Evolutionary conservation across 2,797 vertebrate genomes (phyloP), one percentile per base, ranked within the genome.

Genomic region (Cercopithecus petaurista): DNA sequence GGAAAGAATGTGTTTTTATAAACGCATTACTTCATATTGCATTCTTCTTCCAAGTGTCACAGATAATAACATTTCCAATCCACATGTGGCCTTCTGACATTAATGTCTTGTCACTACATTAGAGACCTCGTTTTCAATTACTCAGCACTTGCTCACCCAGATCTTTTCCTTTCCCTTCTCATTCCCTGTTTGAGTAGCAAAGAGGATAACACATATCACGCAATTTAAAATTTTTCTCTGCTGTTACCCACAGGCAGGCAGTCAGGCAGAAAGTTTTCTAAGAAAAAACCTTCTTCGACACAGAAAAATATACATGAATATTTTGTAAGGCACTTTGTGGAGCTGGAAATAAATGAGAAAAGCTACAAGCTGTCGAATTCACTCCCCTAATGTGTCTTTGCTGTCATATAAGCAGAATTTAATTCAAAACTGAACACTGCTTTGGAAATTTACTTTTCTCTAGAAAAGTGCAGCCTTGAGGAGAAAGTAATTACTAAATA

Each of bases 401-500:
- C 73, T 96, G 39, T 97, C 73, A 67, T 48, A 52, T 3, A 94
- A 88, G 33, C 48, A 88, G 73, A 19, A 92, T 93, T 93, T 96
- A 89, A 92, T 94, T 97, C 73, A 64, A 80, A 95, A 92, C 59
- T 79, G 55, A 95, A 93, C 22, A 55, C 5, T 1, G 1, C 75
- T 88, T 84, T 96, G 95, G 72, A 97, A 97, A 94, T 97, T 80
- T 93, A 77, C 39, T 92, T 95, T 93, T 59, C 72, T 80, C 86
- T 75, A 59, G 75, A 59, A 94, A 96, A 95, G 64, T 13, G 6
- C 43, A 94, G 75, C 26, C 88, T 97, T 91, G 76, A 88, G 48
- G 50, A 97, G 70, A 97, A 96, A 94, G 82, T 86, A 96, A 94
- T 96, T 94, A 89, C 59, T 87, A 95, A 97, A 96, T 92, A 90